Percentiles rank a stretch among this genome's conserved stretches.
Conservation (phyloP, 2,888 invertebrate species). For the Chloroclysta siterata region DNA sequence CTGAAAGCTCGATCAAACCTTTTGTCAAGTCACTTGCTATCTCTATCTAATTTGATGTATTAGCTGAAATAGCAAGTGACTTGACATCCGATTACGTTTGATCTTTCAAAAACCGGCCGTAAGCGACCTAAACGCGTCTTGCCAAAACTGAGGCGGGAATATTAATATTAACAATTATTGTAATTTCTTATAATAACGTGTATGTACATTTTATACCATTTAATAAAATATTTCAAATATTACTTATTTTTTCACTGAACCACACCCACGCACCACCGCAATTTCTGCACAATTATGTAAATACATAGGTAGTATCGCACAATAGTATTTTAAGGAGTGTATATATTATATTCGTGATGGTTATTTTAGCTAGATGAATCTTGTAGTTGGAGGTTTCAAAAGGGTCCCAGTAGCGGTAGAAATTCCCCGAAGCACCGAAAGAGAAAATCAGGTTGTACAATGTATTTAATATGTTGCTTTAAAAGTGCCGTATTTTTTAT, state of each 20-base stretch:
- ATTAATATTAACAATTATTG: conserved; percentile 56
- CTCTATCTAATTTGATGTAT: no score
- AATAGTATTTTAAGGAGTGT: conserved; percentile 19
- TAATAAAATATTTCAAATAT: conserved; percentile 76
- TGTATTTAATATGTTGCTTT: conserved; percentile 41
- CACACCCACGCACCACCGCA: conserved; percentile 1
- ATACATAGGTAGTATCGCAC: conserved; percentile 15
- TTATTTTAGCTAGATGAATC: conserved; percentile 52
- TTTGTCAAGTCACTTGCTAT: no score
- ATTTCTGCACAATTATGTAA: conserved; percentile 26
- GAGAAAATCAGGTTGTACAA: conserved; percentile 62
- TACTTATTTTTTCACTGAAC: conserved; percentile 49
- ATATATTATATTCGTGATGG: conserved; percentile 28
- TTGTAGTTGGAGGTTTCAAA: conserved; percentile 46
- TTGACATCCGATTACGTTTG: no score
- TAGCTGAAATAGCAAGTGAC: no score
- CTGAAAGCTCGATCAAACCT: no score
- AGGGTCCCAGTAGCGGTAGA: conserved; percentile 50
- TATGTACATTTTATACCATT: conserved; percentile 81
- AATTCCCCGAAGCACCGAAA: conserved; percentile 45
- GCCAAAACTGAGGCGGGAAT: conserved; percentile 42
- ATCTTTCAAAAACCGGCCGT: no score
- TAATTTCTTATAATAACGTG: conserved; percentile 68
- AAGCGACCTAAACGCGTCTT: conserved; percentile 45
- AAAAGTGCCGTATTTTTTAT: conserved; percentile 26